phyloP scores from a whole-genome alignment of 2,888 invertebrate species.

The Leucania comma region DNA sequence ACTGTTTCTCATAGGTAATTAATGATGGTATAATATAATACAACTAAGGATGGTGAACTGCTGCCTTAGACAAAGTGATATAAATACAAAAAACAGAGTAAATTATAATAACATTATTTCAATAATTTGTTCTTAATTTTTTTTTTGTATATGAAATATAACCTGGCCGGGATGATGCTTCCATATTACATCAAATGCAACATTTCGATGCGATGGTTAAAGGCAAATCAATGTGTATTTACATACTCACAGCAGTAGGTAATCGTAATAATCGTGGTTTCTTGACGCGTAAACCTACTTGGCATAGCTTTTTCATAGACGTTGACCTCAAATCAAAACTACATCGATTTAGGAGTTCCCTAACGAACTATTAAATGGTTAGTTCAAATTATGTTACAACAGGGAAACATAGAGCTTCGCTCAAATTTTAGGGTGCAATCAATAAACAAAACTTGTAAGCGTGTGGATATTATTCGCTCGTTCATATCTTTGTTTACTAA shows the following conservation, averaged over 20 bases:
- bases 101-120: neutral
- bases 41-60: constrained; percentile 7
- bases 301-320: constrained; percentile 58
- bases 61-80: neutral
- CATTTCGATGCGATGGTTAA: constrained; percentile 20
- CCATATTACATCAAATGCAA: constrained; percentile 14
- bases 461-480: constrained; percentile 1
- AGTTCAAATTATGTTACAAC: constrained; percentile 4
- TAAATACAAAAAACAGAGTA: neutral
- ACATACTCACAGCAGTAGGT: constrained; percentile 36
- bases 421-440: neutral
- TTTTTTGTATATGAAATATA: neutral
- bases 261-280: constrained; percentile 46
- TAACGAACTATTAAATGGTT: constrained; percentile 9
- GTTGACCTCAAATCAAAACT: constrained; percentile 59
- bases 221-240: constrained; percentile 48
- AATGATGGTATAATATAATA: constrained; percentile 12
- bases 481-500: constrained; percentile 45
- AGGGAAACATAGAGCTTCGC: neutral
- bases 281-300: constrained; percentile 62
- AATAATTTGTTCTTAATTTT: neutral
- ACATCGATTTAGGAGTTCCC: constrained; percentile 33
- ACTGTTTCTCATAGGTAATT: constrained; percentile 28
- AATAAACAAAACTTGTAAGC: constrained; percentile 8
- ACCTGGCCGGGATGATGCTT: neutral